Conservation (phyloP, 2,797 vertebrate species). For the Anas acuta region DNA sequence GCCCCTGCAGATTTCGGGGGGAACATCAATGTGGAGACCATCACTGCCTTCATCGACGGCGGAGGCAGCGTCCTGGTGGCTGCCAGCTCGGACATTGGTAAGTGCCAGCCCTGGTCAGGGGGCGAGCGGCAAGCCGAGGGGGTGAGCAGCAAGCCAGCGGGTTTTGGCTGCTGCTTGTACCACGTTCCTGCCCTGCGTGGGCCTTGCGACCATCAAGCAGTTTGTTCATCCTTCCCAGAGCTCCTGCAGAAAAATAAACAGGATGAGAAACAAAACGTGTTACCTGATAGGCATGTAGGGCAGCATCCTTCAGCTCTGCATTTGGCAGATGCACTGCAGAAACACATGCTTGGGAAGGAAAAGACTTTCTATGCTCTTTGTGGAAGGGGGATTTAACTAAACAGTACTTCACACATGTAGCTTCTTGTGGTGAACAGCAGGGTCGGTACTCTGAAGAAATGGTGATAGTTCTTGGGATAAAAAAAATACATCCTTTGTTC, state of each 20-base stretch:
- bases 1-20: constrained; percentile 93
- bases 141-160: accelerated
- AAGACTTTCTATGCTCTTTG: no score
- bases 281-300: not conserved
- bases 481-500: not conserved
- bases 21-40: constrained; percentile 96
- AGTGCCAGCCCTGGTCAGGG: not conserved
- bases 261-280: no score
- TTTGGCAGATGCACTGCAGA: not conserved
- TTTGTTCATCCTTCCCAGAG: not conserved
- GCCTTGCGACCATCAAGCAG: accelerated
- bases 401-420: not conserved
- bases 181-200: accelerated
- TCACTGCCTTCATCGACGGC: constrained; percentile 94
- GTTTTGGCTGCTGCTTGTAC: not conserved
- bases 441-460: not conserved
- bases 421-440: not conserved
- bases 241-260: not conserved
- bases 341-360: not conserved
- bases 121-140: no score
- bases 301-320: not conserved
- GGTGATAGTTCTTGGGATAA: not conserved
- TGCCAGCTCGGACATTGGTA: constrained; percentile 93
- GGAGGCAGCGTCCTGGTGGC: constrained; percentile 95
- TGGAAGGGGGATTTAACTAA: not conserved